Conservation (phyloP, 2,113 vertebrate genomes). For the Muntiacus muntjak region DNA sequence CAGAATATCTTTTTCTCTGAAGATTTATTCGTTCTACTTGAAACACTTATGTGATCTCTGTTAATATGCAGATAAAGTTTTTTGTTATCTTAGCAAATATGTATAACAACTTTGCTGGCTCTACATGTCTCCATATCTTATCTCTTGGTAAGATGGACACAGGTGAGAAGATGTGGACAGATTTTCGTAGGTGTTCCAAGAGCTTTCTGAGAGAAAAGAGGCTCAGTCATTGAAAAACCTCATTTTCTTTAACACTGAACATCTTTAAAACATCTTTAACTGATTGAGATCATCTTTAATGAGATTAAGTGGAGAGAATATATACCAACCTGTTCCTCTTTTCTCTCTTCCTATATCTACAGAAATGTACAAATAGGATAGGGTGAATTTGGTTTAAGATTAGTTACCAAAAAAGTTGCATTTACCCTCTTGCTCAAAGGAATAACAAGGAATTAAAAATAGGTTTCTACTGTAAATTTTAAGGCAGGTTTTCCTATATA, state of each 20-base stretch:
- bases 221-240: background rate
- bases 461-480: background rate
- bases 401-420: background rate
- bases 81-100: background rate
- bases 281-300: background rate
- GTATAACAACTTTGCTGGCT: background rate
- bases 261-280: background rate
- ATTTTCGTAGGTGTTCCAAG: background rate
- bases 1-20: background rate
- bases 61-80: background rate
- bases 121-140: background rate
- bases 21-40: background rate
- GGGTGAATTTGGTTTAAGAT: background rate
- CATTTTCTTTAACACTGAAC: background rate
- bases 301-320: background rate
- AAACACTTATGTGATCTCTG: background rate
- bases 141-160: background rate
- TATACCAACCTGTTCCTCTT: background rate
- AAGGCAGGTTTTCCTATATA: too few species aligned
- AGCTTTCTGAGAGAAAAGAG: background rate
- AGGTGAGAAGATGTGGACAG: background rate
- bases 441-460: background rate
- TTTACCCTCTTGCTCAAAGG: background rate
- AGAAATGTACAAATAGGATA: background rate
- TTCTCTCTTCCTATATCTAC: background rate